These are phyloP conservation scores for Metallyticus violacea DNA, from an alignment of 2,888 invertebrate genomes.

Conservation along the genomic window DNA sequence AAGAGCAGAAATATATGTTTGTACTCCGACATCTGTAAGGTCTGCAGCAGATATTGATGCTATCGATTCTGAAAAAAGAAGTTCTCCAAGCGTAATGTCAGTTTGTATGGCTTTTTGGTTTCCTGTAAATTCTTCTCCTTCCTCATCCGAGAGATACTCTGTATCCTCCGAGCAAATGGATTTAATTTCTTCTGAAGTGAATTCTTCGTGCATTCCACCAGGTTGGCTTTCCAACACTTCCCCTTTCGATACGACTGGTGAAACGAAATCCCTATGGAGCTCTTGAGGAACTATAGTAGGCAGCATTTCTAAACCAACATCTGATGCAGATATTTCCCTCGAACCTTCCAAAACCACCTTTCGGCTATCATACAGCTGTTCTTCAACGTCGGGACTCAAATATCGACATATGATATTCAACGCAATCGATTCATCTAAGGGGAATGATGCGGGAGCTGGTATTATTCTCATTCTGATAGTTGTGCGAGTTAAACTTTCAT, in stretches of 20 bases:
- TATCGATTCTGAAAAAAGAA: neutral
- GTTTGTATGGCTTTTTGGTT: neutral
- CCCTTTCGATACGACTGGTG: no score
- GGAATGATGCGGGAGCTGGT: neutral
- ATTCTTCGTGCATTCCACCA: no score
- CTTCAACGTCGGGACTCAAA: no score
- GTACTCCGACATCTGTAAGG: neutral
- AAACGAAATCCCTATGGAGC: no score
- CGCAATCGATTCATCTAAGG: neutral
- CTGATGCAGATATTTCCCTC: no score
- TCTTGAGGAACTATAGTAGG: no score
- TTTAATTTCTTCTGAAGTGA: neutral
- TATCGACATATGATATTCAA: neutral
- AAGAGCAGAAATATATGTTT: neutral
- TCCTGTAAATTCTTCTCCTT: neutral
- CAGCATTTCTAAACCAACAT: no score
- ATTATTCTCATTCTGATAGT: neutral
- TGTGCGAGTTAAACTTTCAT: neutral
- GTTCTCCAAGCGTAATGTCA: neutral
- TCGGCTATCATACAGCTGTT: no score
- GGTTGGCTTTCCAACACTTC: neutral
- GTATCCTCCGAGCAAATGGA: neutral
- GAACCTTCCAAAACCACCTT: no score
- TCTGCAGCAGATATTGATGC: neutral
- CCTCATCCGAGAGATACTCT: neutral